These are phyloP conservation scores for Chaetogeoica ovagalla DNA, from an alignment of 2,888 invertebrate species.

Conservation along the genomic window DNA sequence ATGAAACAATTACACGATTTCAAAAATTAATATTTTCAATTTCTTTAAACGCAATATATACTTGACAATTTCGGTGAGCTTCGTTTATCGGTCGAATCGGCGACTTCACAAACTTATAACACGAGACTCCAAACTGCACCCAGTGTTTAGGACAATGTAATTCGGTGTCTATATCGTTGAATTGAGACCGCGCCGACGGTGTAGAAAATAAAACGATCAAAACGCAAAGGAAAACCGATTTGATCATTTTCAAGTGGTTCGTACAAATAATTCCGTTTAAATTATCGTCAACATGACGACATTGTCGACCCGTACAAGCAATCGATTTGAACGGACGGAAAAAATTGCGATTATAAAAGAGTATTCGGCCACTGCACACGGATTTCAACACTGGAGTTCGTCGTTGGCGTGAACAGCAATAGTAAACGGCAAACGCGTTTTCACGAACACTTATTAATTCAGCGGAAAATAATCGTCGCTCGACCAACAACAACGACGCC, in stretches of 20 bases:
- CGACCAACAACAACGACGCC: no score
- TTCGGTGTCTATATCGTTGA: not conserved
- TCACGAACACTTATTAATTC: no score
- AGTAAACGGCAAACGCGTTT: no score
- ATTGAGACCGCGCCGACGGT: not conserved
- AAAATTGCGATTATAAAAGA: no score
- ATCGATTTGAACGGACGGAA: no score
- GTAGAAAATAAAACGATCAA: not conserved
- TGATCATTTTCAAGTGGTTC: conserved; percentile 24
- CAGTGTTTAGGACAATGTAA: conserved; percentile 80
- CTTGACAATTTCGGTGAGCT: conserved; percentile 78
- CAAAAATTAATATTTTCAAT: not conserved
- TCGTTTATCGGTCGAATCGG: conserved; percentile 79
- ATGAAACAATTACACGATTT: not conserved
- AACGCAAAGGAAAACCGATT: not conserved
- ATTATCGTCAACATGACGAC: no score
- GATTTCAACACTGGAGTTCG: no score
- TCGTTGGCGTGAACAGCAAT: no score
- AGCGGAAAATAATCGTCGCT: no score
- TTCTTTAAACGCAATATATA: conserved; percentile 54
- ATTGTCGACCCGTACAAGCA: no score
- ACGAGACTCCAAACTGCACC: conserved; percentile 78
- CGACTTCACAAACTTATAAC: conserved; percentile 88
- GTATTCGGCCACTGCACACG: no score
- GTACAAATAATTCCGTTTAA: no score